phyloP scores from a whole-genome alignment of 2,888 invertebrate genomes.

The Kryphioiulus occultus region DNA sequence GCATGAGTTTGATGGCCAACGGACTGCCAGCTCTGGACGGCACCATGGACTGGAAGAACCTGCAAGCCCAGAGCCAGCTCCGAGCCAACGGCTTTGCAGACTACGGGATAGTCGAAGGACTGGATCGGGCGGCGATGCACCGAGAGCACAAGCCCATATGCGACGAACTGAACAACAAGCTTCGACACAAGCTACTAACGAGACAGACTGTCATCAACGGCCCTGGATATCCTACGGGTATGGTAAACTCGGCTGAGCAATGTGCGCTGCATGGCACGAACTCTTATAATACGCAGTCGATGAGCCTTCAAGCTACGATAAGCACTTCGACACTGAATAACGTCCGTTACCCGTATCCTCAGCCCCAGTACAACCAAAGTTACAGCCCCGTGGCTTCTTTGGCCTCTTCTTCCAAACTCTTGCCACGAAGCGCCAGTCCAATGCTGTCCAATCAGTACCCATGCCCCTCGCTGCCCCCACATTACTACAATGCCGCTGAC shows the following conservation, averaged over 20 bases:
- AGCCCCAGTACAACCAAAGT: slow-evolving; percentile 12
- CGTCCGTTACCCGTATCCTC: not conserved
- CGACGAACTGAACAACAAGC: slow-evolving; percentile 39
- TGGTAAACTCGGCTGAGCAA: not conserved
- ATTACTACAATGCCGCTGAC: not conserved
- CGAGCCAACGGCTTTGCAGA: not conserved
- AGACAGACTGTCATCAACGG: slow-evolving; percentile 28
- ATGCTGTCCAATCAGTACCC: slow-evolving; percentile 25
- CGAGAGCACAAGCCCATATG: not conserved
- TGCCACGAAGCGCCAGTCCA: not conserved
- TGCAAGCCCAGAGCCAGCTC: slow-evolving; percentile 1
- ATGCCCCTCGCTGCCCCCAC: not conserved
- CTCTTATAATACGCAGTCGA: not conserved
- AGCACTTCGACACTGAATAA: not conserved
- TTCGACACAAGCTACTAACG: slow-evolving; percentile 38
- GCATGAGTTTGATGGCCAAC: not conserved
- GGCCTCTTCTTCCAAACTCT: slow-evolving; percentile 1
- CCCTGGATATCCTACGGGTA: slow-evolving; percentile 2
- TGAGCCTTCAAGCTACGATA: slow-evolving; percentile 26
- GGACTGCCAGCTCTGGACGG: slow-evolving; percentile 29
- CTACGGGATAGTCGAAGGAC: not conserved
- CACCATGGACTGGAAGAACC: slow-evolving; percentile 39
- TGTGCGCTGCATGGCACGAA: slow-evolving; percentile 8
- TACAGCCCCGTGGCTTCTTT: slow-evolving; percentile 15
- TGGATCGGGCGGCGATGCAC: not conserved